Evolutionary conservation across 2,888 invertebrate genomes (phyloP).

Genomic region (Callyntrura guangdongensis): DNA sequence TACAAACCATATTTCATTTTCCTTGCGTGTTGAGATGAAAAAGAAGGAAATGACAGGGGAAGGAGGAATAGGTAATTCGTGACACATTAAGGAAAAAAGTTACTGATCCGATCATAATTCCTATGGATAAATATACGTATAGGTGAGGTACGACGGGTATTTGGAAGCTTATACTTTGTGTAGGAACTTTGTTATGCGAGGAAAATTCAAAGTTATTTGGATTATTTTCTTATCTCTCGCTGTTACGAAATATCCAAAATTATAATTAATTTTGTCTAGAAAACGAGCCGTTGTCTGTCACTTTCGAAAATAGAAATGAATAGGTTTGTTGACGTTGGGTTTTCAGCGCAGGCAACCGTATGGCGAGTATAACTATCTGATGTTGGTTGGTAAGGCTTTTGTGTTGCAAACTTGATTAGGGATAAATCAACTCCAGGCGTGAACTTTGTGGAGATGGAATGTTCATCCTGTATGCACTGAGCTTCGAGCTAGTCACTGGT

Average conservation of each 20-base stretch:
- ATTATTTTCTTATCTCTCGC: background rate
- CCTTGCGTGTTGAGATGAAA: slow-evolving; percentile 24
- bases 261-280: background rate
- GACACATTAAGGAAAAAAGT: slow-evolving; percentile 47
- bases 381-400: too few species aligned
- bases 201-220: background rate
- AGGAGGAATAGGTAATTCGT: slow-evolving; percentile 61
- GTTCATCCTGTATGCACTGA: too few species aligned
- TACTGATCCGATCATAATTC: slow-evolving; percentile 58
- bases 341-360: too few species aligned
- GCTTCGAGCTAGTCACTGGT: too few species aligned
- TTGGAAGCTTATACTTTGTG: background rate
- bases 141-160: background rate
- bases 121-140: background rate
- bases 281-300: background rate
- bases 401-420: too few species aligned
- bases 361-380: too few species aligned
- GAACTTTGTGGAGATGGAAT: too few species aligned
- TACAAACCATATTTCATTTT: slow-evolving; percentile 63
- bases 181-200: background rate
- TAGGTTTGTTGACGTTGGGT: too few species aligned
- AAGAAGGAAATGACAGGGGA: slow-evolving; percentile 53
- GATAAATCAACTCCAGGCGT: too few species aligned
- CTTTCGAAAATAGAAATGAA: too few species aligned
- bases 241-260: background rate